Conservation (phyloP, 2,113 vertebrate species). For the Rutilus rutilus region DNA sequence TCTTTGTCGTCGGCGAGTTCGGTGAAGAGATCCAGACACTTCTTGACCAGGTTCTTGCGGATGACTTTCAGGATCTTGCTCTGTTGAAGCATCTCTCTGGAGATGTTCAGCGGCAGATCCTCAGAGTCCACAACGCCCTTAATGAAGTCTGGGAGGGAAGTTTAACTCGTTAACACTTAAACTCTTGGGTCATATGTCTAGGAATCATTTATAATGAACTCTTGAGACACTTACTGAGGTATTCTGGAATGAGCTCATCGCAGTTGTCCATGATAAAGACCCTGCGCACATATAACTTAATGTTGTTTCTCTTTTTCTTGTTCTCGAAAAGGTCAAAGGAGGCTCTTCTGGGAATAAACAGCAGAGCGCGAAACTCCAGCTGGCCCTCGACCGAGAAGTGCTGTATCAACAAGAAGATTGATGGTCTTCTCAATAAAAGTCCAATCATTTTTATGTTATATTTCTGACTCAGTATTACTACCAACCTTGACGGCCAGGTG, state of each 20-base stretch:
- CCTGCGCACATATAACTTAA: conserved; percentile 92
- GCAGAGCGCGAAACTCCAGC: conserved; percentile 90
- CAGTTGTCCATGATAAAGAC: conserved; percentile 99
- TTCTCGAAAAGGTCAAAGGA: conserved; percentile 96
- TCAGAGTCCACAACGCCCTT: conserved; percentile 96
- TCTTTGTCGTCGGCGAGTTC: conserved; percentile 94
- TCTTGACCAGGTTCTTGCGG: conserved; percentile 96
- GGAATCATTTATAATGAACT: background rate
- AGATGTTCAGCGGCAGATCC: conserved; percentile 95
- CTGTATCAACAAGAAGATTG: conserved; percentile 63
- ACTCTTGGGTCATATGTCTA: background rate
- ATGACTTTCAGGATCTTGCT: conserved; percentile 99
- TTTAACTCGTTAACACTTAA: conserved; percentile 24
- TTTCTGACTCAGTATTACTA: background rate
- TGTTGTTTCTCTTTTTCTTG: conserved; percentile 96
- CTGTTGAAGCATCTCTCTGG: conserved; percentile 96
- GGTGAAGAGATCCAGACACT: conserved; percentile 92
- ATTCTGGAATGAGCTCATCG: conserved; percentile 94
- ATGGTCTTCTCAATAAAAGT: background rate
- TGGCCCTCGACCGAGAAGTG: conserved; percentile 98
- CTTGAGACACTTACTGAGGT: conserved; percentile 85
- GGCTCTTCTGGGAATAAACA: conserved; percentile 91
- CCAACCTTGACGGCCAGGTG: conserved; percentile 82
- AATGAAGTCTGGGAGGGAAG: conserved; percentile 82
- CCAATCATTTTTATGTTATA: background rate